phyloP scores from a whole-genome alignment of 2,113 vertebrate species.

The Marmota monax region DNA sequence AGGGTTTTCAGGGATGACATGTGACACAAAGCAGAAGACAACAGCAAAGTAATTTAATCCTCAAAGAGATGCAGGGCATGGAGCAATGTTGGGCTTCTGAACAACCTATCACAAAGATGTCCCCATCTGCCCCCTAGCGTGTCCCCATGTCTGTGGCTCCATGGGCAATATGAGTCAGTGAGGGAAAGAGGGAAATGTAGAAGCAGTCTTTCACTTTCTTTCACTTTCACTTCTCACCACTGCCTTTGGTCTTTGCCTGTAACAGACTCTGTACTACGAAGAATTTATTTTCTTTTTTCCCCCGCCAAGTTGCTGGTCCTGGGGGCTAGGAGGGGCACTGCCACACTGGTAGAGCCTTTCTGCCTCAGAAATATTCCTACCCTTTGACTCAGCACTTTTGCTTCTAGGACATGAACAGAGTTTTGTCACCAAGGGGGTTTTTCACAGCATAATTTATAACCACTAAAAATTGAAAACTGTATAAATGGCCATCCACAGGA shows the following conservation, averaged over 20 bases:
- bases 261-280: neutral
- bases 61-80: neutral
- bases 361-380: neutral
- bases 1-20: neutral
- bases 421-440: neutral
- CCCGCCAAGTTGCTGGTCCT: neutral
- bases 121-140: neutral
- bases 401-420: neutral
- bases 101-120: neutral
- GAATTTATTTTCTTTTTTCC: neutral
- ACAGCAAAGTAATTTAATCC: neutral
- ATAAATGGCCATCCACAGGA: neutral
- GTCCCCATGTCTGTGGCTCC: neutral
- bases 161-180: neutral
- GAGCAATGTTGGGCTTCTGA: neutral
- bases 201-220: neutral
- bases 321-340: too few relatives aligned
- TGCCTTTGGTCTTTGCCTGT: neutral
- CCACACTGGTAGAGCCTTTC: neutral
- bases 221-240: neutral
- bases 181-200: neutral
- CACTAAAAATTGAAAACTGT: conserved; percentile 50
- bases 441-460: conserved; percentile 27
- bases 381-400: conserved; percentile 60
- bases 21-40: neutral